phyloP scores from a whole-genome alignment of 1,140 invertebrate species.

The Limonius californicus region DNA sequence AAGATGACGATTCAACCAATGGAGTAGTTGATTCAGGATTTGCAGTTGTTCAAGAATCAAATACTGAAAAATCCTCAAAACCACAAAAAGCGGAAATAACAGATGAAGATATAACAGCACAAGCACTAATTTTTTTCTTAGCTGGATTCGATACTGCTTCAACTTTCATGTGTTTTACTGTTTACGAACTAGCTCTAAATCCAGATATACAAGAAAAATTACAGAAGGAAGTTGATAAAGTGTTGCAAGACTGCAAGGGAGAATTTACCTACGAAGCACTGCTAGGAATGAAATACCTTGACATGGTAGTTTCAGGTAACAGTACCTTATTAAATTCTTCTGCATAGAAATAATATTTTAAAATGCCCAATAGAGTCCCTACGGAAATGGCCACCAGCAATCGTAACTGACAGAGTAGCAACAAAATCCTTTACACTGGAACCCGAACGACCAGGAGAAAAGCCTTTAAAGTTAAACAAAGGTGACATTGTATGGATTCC shows the following conservation, averaged over 20 bases:
- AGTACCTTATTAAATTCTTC: not conserved
- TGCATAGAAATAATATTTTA: not conserved
- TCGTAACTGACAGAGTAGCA: constrained; percentile 50
- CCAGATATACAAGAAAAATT: constrained; percentile 50
- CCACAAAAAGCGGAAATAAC: constrained; percentile 24
- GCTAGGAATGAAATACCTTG: constrained; percentile 50
- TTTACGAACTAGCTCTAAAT: constrained; percentile 52
- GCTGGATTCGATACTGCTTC: constrained; percentile 60
- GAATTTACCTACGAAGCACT: constrained; percentile 57
- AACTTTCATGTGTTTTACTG: constrained; percentile 28
- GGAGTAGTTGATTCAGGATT: constrained; percentile 43
- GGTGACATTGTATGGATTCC: constrained; percentile 39
- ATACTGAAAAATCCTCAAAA: not conserved
- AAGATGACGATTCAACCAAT: not conserved
- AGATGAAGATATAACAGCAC: constrained; percentile 61
- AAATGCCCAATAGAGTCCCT: constrained; percentile 49
- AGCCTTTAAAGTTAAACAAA: constrained; percentile 37
- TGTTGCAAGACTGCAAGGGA: constrained; percentile 40
- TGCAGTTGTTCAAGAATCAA: constrained; percentile 42
- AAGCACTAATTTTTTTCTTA: constrained; percentile 58
- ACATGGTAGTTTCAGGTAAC: constrained; percentile 47
- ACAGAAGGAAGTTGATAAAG: constrained; percentile 36
- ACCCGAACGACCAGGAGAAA: constrained; percentile 2
- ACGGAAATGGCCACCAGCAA: constrained; percentile 53
- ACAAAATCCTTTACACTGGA: constrained; percentile 51